Conservation (phyloP, 2,113 vertebrate genomes). For the Ptychochromis oligacanthus region DNA sequence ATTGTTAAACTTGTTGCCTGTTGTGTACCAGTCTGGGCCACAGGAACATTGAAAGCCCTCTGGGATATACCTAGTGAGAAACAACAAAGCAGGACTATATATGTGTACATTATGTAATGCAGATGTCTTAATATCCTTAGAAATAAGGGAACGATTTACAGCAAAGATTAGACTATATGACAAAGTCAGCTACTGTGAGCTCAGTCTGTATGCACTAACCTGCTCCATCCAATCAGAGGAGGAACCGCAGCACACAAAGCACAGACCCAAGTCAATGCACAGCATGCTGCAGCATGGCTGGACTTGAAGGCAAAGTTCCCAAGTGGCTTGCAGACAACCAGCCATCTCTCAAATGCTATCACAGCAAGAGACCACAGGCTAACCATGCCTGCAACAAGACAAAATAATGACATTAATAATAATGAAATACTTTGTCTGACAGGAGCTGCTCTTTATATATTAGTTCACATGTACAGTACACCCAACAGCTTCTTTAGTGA, state of each 20-base stretch:
- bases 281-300: slow-evolving; percentile 76
- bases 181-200: not conserved
- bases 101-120: not conserved
- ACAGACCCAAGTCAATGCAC: slow-evolving; percentile 73
- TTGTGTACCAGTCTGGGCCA: slow-evolving; percentile 83
- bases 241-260: slow-evolving; percentile 67
- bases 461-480: not conserved
- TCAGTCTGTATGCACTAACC: slow-evolving; percentile 61
- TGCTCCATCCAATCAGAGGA: slow-evolving; percentile 81
- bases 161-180: not conserved
- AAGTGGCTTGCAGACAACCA: slow-evolving; percentile 82
- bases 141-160: not conserved
- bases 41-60: slow-evolving; percentile 82
- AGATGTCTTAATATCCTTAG: not conserved
- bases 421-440: not conserved
- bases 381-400: slow-evolving; percentile 76
- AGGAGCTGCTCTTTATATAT: not conserved
- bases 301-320: slow-evolving; percentile 78
- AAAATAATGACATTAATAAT: not conserved
- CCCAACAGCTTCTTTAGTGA: not conserved
- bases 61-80: slow-evolving; percentile 78
- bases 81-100: not conserved
- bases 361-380: slow-evolving; percentile 82
- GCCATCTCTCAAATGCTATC: slow-evolving; percentile 79
- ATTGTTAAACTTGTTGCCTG: slow-evolving; percentile 81